Base-by-base conservation (phyloP, 2,888 invertebrate genomes). In the Athalia circularis region DNA sequence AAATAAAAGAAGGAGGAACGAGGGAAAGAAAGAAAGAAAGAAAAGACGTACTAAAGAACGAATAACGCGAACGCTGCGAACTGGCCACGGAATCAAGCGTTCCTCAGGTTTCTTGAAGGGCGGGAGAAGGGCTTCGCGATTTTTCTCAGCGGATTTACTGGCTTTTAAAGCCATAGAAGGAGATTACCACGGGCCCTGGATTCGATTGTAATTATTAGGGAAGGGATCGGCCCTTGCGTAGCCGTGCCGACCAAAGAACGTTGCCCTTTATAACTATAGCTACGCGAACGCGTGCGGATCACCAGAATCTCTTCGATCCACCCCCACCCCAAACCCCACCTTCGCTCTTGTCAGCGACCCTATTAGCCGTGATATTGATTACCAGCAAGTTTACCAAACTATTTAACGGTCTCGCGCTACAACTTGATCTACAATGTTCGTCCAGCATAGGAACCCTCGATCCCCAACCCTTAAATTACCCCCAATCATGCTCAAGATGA, bases 81-180 rank as follows among this genome's bases (percentile, higher is more conserved):
- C 72, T 45, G 9, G 67, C 47, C 45, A 15, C 67, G 59, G 61
- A 70, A 68, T 78, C 70, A 64, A 78, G 78, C 72, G 64, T 72
- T 64, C 68, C 72, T 78, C 64, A 45, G 72, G 74, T 74, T 78
- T 74, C 78, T 80, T 82, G 78, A 59, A 72, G 68, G 68, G 68
- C 54, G 52, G 59, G 59, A 59, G 59, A 72, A 72, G 72, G 72
- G 72, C 72, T 72, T 72, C 72, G 72, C 59, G 72, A 72, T 72
- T 72, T 72, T 72, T 72, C 72, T 72, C 72, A 45, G 15, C 72
- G 72, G 72, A 72, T 72, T 72, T 72, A 47, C 72, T 47, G 72
- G 72, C 72, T 72, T 72, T 72, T 72, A 72, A 72, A 72, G 72
- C 72, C 72, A 59, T 72, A 72, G 72, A 72, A 72, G 52, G 72